A percentile compares a stretch with the other conserved stretches of the same genome.
Conservation (phyloP, 2,113 vertebrate genomes). For the Dicaeum eximium region DNA sequence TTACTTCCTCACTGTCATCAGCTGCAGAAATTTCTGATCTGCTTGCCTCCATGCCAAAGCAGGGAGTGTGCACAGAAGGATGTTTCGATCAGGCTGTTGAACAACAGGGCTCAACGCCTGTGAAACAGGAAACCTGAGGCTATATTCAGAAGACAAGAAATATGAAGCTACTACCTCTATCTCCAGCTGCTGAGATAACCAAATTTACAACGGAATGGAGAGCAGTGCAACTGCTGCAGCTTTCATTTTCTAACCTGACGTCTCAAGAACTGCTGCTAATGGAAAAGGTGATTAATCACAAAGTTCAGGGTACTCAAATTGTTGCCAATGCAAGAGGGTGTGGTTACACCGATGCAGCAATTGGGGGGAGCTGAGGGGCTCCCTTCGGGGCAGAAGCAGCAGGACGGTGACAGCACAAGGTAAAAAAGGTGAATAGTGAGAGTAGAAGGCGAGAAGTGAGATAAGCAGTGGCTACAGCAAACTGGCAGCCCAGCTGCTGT, state of each 20-base stretch:
- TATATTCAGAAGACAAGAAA: neutral
- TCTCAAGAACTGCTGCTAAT: neutral
- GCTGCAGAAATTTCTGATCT: constrained; percentile 8
- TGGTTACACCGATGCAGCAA: neutral
- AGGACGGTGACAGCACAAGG: neutral
- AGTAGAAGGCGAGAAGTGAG: neutral
- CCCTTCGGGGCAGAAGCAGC: neutral
- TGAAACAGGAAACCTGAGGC: constrained; percentile 43
- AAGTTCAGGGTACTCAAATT: neutral
- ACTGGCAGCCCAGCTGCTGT: neutral
- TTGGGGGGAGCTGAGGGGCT: neutral
- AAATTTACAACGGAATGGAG: neutral
- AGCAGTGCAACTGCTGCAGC: neutral
- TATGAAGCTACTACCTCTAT: neutral
- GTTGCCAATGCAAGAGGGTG: neutral
- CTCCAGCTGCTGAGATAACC: neutral
- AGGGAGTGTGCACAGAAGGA: neutral
- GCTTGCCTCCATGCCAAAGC: constrained; percentile 2
- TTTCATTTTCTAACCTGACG: neutral
- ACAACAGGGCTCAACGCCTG: neutral
- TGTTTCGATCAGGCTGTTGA: neutral
- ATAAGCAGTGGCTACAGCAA: neutral
- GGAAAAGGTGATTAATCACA: neutral
- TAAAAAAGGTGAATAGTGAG: neutral
- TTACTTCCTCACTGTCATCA: neutral